phyloP scores from a whole-genome alignment of 2,113 vertebrate genomes.

The Macquaria ambigua region DNA sequence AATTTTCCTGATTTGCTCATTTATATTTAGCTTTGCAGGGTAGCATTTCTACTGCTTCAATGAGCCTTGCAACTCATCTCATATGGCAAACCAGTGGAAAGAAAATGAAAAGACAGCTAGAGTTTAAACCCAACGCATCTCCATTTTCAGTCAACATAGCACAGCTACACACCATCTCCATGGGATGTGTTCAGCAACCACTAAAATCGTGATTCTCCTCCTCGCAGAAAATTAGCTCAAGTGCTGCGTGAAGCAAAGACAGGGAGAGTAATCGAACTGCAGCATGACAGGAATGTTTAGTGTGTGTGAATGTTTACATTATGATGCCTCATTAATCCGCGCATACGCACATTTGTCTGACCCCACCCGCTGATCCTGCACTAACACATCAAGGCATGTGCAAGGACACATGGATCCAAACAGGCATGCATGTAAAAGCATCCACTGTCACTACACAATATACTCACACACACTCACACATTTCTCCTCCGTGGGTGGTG shows the following conservation, averaged over 20 bases:
- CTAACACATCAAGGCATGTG: slow-evolving; percentile 28
- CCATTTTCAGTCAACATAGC: not conserved
- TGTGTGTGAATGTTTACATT: slow-evolving; percentile 11
- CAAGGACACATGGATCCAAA: slow-evolving; percentile 14
- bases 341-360: slow-evolving; percentile 9
- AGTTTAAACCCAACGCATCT: not conserved
- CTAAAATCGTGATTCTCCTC: not conserved
- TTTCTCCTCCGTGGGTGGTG: not conserved
- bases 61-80: not conserved
- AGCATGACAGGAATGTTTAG: not conserved
- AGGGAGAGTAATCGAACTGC: not conserved
- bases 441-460: not conserved
- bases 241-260: slow-evolving; percentile 9
- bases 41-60: not conserved
- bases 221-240: not conserved
- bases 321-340: slow-evolving; percentile 27
- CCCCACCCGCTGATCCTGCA: slow-evolving; percentile 29
- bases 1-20: slow-evolving; percentile 3
- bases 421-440: not conserved
- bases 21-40: not conserved
- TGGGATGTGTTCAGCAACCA: slow-evolving; percentile 3
- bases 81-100: not conserved
- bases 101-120: not conserved
- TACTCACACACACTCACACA: not conserved
- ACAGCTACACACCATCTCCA: not conserved